A percentile compares a stretch with the other conserved stretches of the same genome.
phyloP scores from a whole-genome alignment of 2,888 invertebrate species.

The Rhingia rostrata region DNA sequence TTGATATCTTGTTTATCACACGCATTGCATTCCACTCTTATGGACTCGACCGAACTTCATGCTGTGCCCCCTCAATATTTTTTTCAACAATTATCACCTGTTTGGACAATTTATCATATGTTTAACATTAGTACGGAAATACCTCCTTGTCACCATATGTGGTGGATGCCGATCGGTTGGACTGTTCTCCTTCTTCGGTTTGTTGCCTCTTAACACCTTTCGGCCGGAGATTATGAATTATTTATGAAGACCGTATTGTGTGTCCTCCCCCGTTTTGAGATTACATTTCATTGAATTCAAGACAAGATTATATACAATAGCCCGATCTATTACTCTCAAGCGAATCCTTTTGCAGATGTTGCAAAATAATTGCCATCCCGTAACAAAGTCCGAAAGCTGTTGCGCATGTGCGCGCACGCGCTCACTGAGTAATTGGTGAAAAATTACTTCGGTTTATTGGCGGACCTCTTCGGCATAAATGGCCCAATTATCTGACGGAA shows the following conservation, averaged over 20 bases:
- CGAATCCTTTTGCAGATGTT: constrained; percentile 69
- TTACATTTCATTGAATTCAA: constrained; percentile 62
- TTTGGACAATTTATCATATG: constrained; percentile 74
- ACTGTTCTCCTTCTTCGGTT: constrained; percentile 22
- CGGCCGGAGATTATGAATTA: constrained; percentile 61
- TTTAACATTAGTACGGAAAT: constrained; percentile 68
- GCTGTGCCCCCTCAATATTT: constrained; percentile 46
- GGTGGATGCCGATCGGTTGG: constrained; percentile 23
- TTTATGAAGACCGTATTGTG: constrained; percentile 55
- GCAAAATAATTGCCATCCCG: constrained; percentile 58
- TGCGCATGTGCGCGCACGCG: constrained; percentile 1
- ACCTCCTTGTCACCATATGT: constrained; percentile 51
- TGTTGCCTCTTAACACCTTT: constrained; percentile 68
- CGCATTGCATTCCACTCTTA: constrained; percentile 46
- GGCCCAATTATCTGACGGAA: constrained; percentile 59
- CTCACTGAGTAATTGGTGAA: constrained; percentile 72
- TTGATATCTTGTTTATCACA: constrained; percentile 67
- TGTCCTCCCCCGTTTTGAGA: constrained; percentile 63
- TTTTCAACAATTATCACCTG: constrained; percentile 73
- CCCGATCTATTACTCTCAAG: constrained; percentile 1
- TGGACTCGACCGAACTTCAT: constrained; percentile 12
- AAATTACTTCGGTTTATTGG: constrained; percentile 66
- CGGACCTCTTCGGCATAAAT: constrained; percentile 53
- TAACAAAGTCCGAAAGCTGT: constrained; percentile 51
- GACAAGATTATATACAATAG: constrained; percentile 20